Percentiles rank a stretch among this genome's conserved stretches.
Evolutionary conservation across 2,113 vertebrate genomes (phyloP).

Genomic region (Neodontobutis hainanensis): DNA sequence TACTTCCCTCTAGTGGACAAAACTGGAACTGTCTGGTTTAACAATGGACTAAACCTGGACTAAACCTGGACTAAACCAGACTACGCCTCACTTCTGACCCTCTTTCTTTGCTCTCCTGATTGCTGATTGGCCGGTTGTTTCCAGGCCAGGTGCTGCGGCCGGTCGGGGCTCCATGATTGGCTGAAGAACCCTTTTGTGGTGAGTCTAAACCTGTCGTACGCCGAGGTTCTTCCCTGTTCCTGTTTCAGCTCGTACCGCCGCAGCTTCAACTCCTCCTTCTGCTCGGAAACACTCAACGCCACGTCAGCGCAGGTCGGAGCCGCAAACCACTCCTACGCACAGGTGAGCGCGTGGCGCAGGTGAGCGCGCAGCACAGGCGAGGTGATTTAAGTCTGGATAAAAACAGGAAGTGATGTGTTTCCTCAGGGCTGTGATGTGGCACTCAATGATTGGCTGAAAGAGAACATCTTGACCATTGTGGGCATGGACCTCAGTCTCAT

Average conservation of each 20-base stretch:
- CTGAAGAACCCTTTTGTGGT: constrained; percentile 54
- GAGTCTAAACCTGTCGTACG: constrained; percentile 9
- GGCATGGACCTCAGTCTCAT: constrained; percentile 61
- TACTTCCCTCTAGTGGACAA: too few species aligned
- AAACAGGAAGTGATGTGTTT: neutral
- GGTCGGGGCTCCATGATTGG: constrained; percentile 58
- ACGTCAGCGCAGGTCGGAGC: neutral
- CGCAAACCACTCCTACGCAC: constrained; percentile 20
- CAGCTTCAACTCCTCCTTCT: constrained; percentile 29
- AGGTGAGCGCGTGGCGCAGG: constrained; percentile 34
- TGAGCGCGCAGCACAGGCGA: too few species aligned
- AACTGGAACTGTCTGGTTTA: too few species aligned
- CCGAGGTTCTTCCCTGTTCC: constrained; percentile 67
- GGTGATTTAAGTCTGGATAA: too few species aligned
- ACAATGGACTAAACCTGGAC: too few species aligned
- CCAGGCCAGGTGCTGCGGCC: constrained; percentile 72
- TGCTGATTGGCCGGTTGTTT: neutral
- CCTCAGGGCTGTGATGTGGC: constrained; percentile 60
- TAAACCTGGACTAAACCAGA: neutral
- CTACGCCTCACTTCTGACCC: too few species aligned
- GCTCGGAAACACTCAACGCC: neutral
- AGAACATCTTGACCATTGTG: constrained; percentile 55
- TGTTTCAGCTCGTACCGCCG: constrained; percentile 45
- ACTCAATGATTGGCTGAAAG: constrained; percentile 58
- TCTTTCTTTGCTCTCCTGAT: neutral